phyloP scores from a whole-genome alignment of 2,113 vertebrate genomes.

The Gorsachius goisagi region DNA sequence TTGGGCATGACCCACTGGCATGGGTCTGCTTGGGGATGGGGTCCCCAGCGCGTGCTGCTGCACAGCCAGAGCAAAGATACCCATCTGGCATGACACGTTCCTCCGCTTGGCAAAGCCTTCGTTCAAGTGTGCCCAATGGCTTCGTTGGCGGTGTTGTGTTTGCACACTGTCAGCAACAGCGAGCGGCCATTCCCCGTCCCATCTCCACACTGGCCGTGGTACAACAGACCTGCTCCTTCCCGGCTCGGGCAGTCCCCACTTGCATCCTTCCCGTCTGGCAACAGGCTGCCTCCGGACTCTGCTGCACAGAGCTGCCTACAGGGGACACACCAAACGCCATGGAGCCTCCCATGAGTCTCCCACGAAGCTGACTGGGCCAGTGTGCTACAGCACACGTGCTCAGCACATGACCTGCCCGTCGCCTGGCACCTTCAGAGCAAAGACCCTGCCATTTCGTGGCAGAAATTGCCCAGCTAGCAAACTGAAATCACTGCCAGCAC shows the following conservation, averaged over 20 bases:
- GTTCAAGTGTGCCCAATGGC: background rate
- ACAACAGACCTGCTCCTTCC: background rate
- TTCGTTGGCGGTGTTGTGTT: background rate
- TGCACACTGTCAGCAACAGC: fast-evolving
- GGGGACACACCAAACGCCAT: fast-evolving
- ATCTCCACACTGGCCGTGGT: fast-evolving
- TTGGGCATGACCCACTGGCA: background rate
- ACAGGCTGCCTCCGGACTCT: background rate
- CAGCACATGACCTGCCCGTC: fast-evolving
- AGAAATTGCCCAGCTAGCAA: background rate
- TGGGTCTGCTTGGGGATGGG: background rate
- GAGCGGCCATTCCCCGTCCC: fast-evolving
- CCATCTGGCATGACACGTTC: too few relatives aligned
- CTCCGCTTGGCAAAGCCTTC: fast-evolving
- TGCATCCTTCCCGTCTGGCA: fast-evolving
- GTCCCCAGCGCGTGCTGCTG: too few relatives aligned
- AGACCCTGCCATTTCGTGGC: too few relatives aligned
- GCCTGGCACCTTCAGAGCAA: background rate
- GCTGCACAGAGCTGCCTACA: background rate
- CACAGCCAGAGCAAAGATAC: background rate
- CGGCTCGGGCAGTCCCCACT: fast-evolving
- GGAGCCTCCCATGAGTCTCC: background rate
- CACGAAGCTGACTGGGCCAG: background rate
- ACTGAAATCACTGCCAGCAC: background rate
- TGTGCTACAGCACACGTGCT: background rate